Evolutionary conservation across 1,140 invertebrate genomes (phyloP).

Genomic region (Procambarus clarkii): DNA sequence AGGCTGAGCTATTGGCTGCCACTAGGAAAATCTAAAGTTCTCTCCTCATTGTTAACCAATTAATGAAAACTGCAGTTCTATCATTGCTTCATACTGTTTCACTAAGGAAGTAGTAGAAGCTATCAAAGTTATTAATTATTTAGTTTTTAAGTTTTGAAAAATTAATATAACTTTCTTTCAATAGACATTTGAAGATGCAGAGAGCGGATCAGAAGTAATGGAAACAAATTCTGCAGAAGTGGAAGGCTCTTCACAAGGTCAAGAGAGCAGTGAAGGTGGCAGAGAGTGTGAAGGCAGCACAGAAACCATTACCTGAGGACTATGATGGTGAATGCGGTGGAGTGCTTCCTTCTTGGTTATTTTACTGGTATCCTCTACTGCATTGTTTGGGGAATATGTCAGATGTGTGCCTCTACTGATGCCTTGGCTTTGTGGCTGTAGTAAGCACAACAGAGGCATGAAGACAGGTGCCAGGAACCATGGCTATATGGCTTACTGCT

Average conservation of each 20-base stretch:
- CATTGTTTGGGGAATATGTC: conserved; percentile 32
- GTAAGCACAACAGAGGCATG: conserved; percentile 6
- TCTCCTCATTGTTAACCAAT: too few relatives aligned
- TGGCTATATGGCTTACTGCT: conserved; percentile 3
- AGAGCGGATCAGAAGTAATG: conserved; percentile 30
- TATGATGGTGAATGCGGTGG: conserved; percentile 28
- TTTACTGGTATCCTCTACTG: conserved; percentile 34
- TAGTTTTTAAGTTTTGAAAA: not conserved
- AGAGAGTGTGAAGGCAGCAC: conserved; percentile 26
- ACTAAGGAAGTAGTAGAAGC: too few relatives aligned
- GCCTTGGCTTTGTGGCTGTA: conserved; percentile 17
- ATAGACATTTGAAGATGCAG: conserved; percentile 47
- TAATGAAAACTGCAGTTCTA: too few relatives aligned
- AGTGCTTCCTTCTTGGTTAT: conserved; percentile 25
- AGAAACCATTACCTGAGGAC: conserved; percentile 44
- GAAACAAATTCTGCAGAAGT: conserved; percentile 34
- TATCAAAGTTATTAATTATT: too few relatives aligned
- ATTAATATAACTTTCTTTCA: not conserved
- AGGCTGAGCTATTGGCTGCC: too few relatives aligned
- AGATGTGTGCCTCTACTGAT: conserved; percentile 40
- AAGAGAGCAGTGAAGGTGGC: conserved; percentile 22
- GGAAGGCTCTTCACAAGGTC: conserved; percentile 16
- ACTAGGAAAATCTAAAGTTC: too few relatives aligned
- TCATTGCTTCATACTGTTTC: too few relatives aligned
- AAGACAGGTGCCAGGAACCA: conserved; percentile 10